Evolutionary conservation across 2,888 invertebrate species (phyloP).

Genomic region (Aspidapion aeneum): DNA sequence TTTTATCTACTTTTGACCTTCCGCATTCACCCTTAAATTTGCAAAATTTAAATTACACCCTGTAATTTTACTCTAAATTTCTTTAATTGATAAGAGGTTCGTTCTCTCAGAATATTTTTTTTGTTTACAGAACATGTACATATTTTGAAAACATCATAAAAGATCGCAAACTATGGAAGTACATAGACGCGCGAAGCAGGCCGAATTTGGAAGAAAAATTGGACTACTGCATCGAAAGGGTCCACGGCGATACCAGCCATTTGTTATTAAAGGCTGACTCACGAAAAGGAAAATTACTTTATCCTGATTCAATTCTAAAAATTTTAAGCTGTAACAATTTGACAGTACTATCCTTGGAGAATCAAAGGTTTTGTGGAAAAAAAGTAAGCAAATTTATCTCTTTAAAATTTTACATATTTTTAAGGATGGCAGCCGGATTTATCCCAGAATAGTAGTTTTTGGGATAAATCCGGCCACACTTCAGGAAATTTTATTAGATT

Average conservation of each 20-base stretch:
- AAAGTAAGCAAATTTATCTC: constrained; percentile 34
- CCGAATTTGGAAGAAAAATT: constrained; percentile 38
- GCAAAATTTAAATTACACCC: too few species aligned
- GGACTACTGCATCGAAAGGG: constrained; percentile 34
- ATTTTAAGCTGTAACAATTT: constrained; percentile 30
- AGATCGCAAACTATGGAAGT: constrained; percentile 38
- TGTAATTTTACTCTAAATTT: too few species aligned
- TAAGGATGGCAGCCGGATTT: not conserved
- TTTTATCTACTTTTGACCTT: too few species aligned
- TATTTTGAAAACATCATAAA: constrained; percentile 36
- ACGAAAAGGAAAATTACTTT: constrained; percentile 23
- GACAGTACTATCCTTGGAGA: constrained; percentile 42
- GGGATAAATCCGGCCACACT: too few species aligned
- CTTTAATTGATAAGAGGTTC: too few species aligned
- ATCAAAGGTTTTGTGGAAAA: constrained; percentile 37
- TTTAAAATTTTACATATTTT: too few species aligned
- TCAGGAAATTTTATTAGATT: too few species aligned
- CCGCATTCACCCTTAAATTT: too few species aligned
- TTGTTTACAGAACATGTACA: constrained; percentile 34
- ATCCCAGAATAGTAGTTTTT: too few species aligned
- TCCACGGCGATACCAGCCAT: constrained; percentile 35
- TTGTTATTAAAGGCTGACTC: constrained; percentile 26
- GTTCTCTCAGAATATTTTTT: too few species aligned
- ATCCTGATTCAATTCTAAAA: constrained; percentile 22
- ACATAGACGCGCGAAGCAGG: constrained; percentile 36